phyloP scores from a whole-genome alignment of 2,888 invertebrate genomes.

The Eremobia ochroleuca region DNA sequence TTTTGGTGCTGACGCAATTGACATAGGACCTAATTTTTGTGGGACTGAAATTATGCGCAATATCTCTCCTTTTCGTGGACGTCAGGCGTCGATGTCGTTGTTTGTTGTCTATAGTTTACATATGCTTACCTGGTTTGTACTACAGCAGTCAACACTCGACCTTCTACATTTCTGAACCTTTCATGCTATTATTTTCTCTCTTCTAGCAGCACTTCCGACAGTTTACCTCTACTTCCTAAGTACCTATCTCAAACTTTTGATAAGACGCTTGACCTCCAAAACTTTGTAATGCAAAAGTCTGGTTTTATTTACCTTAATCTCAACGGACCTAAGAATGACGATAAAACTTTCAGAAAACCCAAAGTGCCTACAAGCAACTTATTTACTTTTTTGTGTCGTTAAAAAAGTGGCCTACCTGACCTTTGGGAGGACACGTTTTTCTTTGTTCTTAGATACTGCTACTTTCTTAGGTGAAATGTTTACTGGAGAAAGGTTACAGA shows the following conservation, averaged over 20 bases:
- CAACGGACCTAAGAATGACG: slow-evolving; percentile 47
- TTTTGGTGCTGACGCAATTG: slow-evolving; percentile 4
- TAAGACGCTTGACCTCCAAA: slow-evolving; percentile 39
- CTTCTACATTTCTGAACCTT: neutral
- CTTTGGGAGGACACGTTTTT: slow-evolving; percentile 43
- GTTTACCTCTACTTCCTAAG: neutral
- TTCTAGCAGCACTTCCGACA: neutral
- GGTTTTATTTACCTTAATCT: slow-evolving; percentile 47
- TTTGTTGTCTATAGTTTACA: neutral
- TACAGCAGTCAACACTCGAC: neutral
- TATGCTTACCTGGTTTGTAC: too few relatives aligned
- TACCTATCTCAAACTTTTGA: slow-evolving; percentile 30
- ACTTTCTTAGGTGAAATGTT: neutral
- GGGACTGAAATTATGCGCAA: too few relatives aligned
- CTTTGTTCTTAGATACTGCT: slow-evolving; percentile 6
- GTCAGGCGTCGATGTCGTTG: too few relatives aligned
- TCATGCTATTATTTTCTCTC: neutral
- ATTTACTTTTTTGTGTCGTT: slow-evolving; percentile 44
- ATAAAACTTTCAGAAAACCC: slow-evolving; percentile 49
- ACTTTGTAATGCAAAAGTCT: slow-evolving; percentile 47
- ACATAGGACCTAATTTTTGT: slow-evolving; percentile 1
- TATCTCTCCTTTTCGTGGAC: neutral
- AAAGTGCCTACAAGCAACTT: slow-evolving; percentile 37
- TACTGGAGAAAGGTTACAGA: slow-evolving; percentile 14
- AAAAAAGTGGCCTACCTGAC: slow-evolving; percentile 37